Percentiles rank a stretch among this genome's conserved stretches.
Conservation (phyloP, 2,113 vertebrate species). For the Parus major region DNA sequence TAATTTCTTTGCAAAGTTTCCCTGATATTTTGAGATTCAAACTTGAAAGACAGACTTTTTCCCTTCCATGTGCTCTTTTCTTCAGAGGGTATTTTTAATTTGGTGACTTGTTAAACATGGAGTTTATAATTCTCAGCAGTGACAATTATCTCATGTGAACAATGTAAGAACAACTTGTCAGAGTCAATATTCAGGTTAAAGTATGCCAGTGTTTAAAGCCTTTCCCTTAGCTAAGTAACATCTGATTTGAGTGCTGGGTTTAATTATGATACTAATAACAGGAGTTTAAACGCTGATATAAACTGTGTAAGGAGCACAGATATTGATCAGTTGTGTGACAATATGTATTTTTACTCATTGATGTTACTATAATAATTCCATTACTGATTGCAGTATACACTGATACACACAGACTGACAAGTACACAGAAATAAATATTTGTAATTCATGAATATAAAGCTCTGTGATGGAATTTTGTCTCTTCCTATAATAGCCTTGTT, state of each 20-base stretch:
- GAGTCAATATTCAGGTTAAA: neutral
- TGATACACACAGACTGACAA: neutral
- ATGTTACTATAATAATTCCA: neutral
- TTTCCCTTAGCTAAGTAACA: neutral
- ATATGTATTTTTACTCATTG: neutral
- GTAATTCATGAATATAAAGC: slow-evolving; percentile 12
- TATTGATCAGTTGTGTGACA: neutral
- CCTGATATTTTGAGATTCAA: neutral
- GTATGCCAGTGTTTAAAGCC: neutral
- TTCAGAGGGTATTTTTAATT: neutral
- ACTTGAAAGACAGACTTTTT: neutral
- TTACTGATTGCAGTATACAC: neutral
- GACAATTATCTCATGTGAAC: neutral
- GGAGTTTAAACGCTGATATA: neutral
- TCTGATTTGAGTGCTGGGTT: neutral
- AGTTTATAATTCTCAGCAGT: neutral
- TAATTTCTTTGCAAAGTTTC: neutral
- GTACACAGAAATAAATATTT: slow-evolving; percentile 42
- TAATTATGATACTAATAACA: neutral
- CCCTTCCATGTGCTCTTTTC: neutral
- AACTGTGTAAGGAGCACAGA: neutral
- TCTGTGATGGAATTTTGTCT: slow-evolving; percentile 10
- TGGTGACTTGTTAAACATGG: neutral
- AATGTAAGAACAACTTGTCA: rapidly evolving
- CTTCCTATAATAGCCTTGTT: neutral